Conservation (phyloP, 1,140 invertebrate species). For the Apis florea region DNA sequence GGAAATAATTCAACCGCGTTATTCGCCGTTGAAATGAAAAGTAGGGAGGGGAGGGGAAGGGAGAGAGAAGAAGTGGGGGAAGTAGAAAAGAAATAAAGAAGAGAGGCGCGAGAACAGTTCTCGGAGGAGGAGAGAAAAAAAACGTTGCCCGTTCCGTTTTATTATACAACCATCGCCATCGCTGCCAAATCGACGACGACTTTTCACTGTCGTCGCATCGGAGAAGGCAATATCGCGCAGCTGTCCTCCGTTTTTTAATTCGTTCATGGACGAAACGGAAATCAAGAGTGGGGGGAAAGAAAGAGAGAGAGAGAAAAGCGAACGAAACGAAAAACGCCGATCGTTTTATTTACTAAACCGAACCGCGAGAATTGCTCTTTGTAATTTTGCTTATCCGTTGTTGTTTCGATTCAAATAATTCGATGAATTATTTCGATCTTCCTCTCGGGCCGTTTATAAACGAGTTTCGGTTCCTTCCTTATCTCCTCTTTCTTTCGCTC, state of each 20-base stretch:
- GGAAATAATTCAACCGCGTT: not conserved
- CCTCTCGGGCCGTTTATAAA: too few relatives aligned
- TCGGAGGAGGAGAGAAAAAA: not conserved
- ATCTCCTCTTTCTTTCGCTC: too few relatives aligned
- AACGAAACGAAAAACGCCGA: not conserved
- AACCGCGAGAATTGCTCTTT: too few relatives aligned
- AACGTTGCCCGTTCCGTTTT: conserved; percentile 3
- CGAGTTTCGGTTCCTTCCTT: too few relatives aligned
- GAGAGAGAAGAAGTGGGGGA: too few relatives aligned
- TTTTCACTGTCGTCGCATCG: not conserved
- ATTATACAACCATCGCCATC: not conserved
- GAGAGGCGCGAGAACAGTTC: not conserved
- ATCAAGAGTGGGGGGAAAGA: not conserved
- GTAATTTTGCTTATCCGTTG: too few relatives aligned
- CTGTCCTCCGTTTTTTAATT: conserved; percentile 29
- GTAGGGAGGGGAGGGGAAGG: too few relatives aligned
- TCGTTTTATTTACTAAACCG: too few relatives aligned
- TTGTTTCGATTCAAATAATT: too few relatives aligned
- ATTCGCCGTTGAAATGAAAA: not conserved
- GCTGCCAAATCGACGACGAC: not conserved
- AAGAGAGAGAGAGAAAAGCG: not conserved
- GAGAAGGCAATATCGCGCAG: conserved; percentile 11
- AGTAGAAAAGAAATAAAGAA: too few relatives aligned
- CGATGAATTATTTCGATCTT: too few relatives aligned
- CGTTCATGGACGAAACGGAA: not conserved